Evolutionary conservation across 2,113 vertebrate genomes (phyloP).

Genomic region (Chionodraco myersi): DNA sequence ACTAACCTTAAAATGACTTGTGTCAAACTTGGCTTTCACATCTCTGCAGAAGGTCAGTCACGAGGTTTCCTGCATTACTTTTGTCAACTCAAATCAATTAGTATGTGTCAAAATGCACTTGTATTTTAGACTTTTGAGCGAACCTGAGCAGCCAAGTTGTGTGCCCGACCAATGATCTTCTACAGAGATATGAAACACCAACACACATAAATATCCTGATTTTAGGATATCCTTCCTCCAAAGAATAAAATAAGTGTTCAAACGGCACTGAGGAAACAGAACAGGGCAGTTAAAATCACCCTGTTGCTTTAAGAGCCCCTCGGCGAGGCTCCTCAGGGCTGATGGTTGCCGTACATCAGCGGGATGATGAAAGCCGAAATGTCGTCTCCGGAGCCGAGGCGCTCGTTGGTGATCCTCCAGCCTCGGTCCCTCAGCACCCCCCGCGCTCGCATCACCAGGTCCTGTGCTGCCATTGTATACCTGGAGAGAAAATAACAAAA

Average conservation of each 20-base stretch:
- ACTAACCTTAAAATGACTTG: too few species aligned
- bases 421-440: constrained; percentile 95
- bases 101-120: not conserved
- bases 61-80: not conserved
- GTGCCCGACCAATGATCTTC: constrained; percentile 32
- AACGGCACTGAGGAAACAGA: constrained; percentile 13
- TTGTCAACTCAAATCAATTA: not conserved
- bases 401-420: constrained; percentile 96
- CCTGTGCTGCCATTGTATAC: constrained; percentile 96
- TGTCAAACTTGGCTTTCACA: not conserved
- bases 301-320: constrained; percentile 11
- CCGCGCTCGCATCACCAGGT: constrained; percentile 96
- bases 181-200: constrained; percentile 14
- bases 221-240: not conserved
- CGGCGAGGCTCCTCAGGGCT: constrained; percentile 75
- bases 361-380: constrained; percentile 98
- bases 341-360: constrained; percentile 91
- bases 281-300: constrained; percentile 14
- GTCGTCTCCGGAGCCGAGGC: constrained; percentile 96
- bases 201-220: constrained; percentile 12
- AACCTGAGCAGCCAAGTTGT: not conserved
- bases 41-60: constrained; percentile 41
- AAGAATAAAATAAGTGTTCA: constrained; percentile 25
- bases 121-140: not conserved
- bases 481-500: constrained; percentile 70